Conservation (phyloP, 1,140 invertebrate genomes). For the Neodiprion fabricii region DNA sequence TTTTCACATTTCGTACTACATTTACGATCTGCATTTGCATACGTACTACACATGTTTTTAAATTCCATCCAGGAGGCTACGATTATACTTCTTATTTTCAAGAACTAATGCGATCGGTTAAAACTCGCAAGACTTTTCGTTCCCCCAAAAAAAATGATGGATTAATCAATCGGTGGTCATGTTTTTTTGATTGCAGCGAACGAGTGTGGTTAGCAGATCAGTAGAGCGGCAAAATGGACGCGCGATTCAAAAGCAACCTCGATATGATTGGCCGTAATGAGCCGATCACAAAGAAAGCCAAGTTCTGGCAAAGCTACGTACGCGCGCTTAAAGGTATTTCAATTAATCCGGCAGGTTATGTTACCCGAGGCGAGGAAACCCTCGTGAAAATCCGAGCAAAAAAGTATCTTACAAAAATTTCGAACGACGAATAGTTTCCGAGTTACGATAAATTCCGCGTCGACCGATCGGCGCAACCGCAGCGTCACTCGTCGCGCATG, state of each 20-base stretch:
- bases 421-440: too few species aligned
- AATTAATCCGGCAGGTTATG: neutral
- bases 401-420: neutral
- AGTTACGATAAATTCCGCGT: too few species aligned
- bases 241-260: slow-evolving; percentile 88
- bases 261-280: slow-evolving; percentile 92
- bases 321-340: slow-evolving; percentile 84
- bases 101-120: too few species aligned
- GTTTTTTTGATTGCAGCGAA: slow-evolving; percentile 67
- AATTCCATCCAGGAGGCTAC: too few species aligned
- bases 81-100: too few species aligned
- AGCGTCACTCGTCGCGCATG: too few species aligned
- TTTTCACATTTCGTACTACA: too few species aligned
- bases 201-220: slow-evolving; percentile 66
- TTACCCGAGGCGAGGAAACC: neutral
- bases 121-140: too few species aligned
- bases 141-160: too few species aligned
- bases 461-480: too few species aligned
- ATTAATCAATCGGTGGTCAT: slow-evolving; percentile 10
- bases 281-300: slow-evolving; percentile 88
- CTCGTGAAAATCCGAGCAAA: neutral
- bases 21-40: too few species aligned
- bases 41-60: too few species aligned
- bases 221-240: slow-evolving; percentile 71
- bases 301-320: slow-evolving; percentile 91